Conservation (phyloP, 64 coral and sea anemone species). For the Pocillopora verrucosa region DNA sequence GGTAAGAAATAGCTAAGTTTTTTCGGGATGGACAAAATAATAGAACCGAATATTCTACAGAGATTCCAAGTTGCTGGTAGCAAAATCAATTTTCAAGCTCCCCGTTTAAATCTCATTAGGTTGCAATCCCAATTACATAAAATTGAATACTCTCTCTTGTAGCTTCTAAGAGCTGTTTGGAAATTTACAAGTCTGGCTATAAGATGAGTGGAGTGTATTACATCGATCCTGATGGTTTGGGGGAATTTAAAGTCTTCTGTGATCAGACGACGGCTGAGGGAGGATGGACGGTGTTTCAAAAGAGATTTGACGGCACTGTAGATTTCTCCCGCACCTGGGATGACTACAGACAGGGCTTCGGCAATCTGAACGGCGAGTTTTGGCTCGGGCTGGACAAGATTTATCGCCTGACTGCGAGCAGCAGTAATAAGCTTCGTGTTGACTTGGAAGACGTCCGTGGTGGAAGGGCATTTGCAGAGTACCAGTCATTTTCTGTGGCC, state of each 20-base stretch:
- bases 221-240: conserved; percentile 45
- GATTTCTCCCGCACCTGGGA: conserved; percentile 36
- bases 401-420: too few species aligned
- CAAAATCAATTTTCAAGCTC: too few species aligned
- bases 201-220: conserved; percentile 26
- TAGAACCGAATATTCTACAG: too few species aligned
- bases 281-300: conserved; percentile 54
- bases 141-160: neutral
- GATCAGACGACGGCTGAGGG: conserved; percentile 54
- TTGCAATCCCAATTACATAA: too few species aligned
- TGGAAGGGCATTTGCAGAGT: too few species aligned
- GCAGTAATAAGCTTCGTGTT: conserved; percentile 20
- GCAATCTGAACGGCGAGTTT: neutral
- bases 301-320: conserved; percentile 46
- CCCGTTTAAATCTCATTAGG: too few species aligned
- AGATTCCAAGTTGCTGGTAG: too few species aligned
- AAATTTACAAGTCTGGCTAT: conserved; percentile 32
- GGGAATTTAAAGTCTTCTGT: conserved; percentile 49
- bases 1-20: too few species aligned
- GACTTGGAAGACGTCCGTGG: conserved; percentile 44
- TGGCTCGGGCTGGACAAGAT: too few species aligned
- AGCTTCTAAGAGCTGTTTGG: conserved; percentile 33
- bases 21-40: too few species aligned
- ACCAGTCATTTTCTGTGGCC: too few species aligned
- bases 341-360: conserved; percentile 44